Conservation (phyloP, 2,113 vertebrate species). For the Psilopsiagon aymara region DNA sequence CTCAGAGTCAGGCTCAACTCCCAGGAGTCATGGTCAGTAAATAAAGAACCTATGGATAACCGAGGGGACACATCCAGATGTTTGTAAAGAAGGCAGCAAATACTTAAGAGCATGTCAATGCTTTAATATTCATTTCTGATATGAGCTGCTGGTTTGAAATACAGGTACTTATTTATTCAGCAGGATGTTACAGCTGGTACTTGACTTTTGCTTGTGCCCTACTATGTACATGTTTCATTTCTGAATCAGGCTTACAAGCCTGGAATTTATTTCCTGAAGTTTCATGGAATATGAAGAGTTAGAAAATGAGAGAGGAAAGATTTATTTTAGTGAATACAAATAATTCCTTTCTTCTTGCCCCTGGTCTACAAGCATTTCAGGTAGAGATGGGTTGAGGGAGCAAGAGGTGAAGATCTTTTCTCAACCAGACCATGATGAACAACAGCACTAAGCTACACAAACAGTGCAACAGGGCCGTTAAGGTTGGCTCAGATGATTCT, state of each 20-base stretch:
- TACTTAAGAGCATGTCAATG: background rate
- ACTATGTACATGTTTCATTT: rapidly evolving
- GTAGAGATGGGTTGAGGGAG: background rate
- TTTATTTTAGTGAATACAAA: background rate
- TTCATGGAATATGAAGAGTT: background rate
- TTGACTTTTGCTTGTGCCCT: background rate
- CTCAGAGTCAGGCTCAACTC: background rate
- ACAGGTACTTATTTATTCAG: background rate
- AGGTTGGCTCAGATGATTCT: background rate
- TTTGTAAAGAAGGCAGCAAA: background rate
- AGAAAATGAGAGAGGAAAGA: background rate
- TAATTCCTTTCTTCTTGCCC: background rate
- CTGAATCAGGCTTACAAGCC: background rate
- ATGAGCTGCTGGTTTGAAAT: background rate
- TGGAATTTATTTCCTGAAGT: background rate
- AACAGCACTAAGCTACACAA: background rate
- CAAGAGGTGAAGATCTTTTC: background rate
- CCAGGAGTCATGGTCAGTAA: rapidly evolving
- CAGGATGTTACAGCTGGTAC: background rate
- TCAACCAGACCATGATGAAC: background rate
- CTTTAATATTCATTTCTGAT: background rate
- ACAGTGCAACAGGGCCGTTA: background rate
- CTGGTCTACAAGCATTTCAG: background rate
- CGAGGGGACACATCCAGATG: rapidly evolving
- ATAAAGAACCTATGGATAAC: background rate